A percentile compares a stretch with the other conserved stretches of the same genome.
phyloP scores from a whole-genome alignment of 2,888 invertebrate species.

The Lasioglossum villosulum region DNA sequence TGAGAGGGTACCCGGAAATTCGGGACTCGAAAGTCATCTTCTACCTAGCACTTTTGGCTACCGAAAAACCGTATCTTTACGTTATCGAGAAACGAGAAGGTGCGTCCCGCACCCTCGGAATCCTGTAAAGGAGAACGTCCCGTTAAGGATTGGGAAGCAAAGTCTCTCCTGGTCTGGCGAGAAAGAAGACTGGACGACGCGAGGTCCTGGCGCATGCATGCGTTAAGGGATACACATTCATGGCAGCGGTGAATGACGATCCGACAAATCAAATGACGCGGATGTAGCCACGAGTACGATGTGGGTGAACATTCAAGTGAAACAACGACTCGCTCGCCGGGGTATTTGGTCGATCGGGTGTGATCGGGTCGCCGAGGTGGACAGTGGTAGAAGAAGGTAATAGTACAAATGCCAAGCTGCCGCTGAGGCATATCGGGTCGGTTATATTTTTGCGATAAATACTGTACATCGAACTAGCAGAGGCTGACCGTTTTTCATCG shows the following conservation, averaged over 20 bases:
- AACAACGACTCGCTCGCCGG: not conserved
- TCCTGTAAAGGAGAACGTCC: too few relatives aligned
- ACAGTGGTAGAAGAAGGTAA: not conserved
- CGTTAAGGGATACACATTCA: not conserved
- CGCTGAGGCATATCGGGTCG: not conserved
- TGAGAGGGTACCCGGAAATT: too few relatives aligned
- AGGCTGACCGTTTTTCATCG: not conserved
- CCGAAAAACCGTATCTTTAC: too few relatives aligned
- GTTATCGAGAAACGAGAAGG: too few relatives aligned
- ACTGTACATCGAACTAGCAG: constrained; percentile 17
- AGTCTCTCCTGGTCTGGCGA: not conserved
- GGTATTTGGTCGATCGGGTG: not conserved
- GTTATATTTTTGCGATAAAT: constrained; percentile 16
- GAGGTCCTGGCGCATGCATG: constrained; percentile 34
- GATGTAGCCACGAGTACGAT: not conserved
- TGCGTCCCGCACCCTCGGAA: too few relatives aligned
- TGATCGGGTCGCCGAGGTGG: not conserved
- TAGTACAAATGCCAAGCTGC: constrained; percentile 8
- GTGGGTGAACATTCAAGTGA: not conserved
- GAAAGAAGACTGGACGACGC: not conserved
- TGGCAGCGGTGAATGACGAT: not conserved
- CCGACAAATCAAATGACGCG: not conserved
- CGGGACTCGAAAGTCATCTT: too few relatives aligned
- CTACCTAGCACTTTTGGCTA: too few relatives aligned
- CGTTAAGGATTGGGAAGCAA: not conserved